Evolutionary conservation across 1,140 invertebrate species (phyloP), one percentile per base, ranked within the genome.

Genomic region (Ips typographus): DNA sequence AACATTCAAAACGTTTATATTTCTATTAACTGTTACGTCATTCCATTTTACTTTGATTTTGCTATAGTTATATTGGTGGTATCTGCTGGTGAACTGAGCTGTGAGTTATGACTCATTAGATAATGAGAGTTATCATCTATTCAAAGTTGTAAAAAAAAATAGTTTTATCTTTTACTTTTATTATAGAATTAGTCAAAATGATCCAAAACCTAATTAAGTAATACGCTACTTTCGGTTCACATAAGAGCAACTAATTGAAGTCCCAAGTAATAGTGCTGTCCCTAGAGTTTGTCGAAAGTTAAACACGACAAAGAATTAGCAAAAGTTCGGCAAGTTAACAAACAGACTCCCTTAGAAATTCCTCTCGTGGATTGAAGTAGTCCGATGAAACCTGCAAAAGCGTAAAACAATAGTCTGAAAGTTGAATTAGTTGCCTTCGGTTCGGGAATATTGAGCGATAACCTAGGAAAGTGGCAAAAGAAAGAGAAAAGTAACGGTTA

Each of bases 391-490:
- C 58, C 65, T 52, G 63, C 44, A 67, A 73, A 70, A 73, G 69
- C 68, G 68, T 73, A 71, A 76, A 77, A 77, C 76, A 77, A 77
- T 76, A 74, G 74, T 75, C 72, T 73, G 70, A 71, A 75, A 77
- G 67, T 77, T 76, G 76, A 77, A 77, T 77, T 77, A 77, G 76
- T 75, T 74, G 68, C 74, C 73, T 76, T 77, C 76, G 74, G 75
- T 71, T 60, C 65, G 64, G 70, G 76, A 77, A 76, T 77, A 73
- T 74, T 73, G 74, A 77, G 70, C 75, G 75, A 74, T 70, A 73
- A 74, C 73, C 70, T 57, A 44, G 49, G 57, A 62, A 76, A 76
- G 72, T 71, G 75, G 68, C 66, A 57, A 71, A 70, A 49, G 63
- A 73, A 68, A 68, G 65, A 73, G 69, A 70, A 72, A 71, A 70